These are phyloP conservation scores for Takifugu bimaculatus DNA, from an alignment of 2,113 vertebrate species.

Conservation along the genomic window DNA sequence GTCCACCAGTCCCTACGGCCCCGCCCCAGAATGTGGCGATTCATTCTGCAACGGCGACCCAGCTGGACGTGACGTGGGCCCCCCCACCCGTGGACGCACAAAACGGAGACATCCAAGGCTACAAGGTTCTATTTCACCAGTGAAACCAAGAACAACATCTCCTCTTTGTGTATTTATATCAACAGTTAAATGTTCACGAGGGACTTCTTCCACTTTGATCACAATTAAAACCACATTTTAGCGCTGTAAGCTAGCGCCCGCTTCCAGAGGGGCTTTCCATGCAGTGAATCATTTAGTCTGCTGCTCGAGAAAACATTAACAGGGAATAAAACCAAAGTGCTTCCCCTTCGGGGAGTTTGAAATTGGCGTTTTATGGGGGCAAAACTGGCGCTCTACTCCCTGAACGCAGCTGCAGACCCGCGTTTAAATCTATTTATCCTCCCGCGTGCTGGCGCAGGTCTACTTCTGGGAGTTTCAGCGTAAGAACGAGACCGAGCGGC, in stretches of 20 bases:
- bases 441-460: conserved; percentile 72
- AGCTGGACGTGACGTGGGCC: conserved; percentile 93
- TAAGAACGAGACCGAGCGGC: conserved; percentile 79
- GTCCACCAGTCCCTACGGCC: conserved; percentile 84
- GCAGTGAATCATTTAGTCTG: conserved; percentile 12
- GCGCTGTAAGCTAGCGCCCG: background rate
- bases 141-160: background rate
- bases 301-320: conserved; percentile 36
- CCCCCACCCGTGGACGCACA: conserved; percentile 85
- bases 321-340: conserved; percentile 41
- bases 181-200: conserved; percentile 12
- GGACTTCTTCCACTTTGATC: conserved; percentile 24
- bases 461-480: conserved; percentile 90
- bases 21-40: conserved; percentile 85
- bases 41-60: conserved; percentile 85
- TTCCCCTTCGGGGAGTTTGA: conserved; percentile 30
- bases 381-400: conserved; percentile 24
- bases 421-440: conserved; percentile 27
- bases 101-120: conserved; percentile 96
- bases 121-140: conserved; percentile 79
- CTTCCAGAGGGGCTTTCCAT: conserved; percentile 20
- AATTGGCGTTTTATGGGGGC: conserved; percentile 31
- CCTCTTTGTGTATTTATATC: conserved; percentile 7
- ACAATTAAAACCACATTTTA: conserved; percentile 35
- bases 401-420: conserved; percentile 2